These are phyloP conservation scores for Cotesia congregata DNA, from an alignment of 2,888 invertebrate genomes.

Conservation along the genomic window DNA sequence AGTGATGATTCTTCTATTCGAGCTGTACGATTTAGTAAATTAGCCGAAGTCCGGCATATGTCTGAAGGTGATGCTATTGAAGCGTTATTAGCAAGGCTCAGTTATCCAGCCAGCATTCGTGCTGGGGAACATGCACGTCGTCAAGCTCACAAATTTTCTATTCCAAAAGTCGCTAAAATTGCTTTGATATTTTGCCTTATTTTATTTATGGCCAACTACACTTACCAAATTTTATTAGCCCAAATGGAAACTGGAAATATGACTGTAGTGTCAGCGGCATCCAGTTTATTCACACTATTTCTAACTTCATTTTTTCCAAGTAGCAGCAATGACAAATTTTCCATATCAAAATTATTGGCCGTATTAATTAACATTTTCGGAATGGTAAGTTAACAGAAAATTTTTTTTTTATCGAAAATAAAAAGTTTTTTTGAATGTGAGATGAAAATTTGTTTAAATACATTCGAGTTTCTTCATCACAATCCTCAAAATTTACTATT, in stretches of 20 bases:
- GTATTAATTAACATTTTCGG: slow-evolving; percentile 84
- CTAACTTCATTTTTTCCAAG: slow-evolving; percentile 91
- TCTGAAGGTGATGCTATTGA: slow-evolving; percentile 92
- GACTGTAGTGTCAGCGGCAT: slow-evolving; percentile 89
- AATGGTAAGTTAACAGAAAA: slow-evolving; percentile 73
- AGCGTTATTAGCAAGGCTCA: slow-evolving; percentile 90
- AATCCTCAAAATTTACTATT: no score
- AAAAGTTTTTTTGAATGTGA: background rate
- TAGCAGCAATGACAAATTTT: slow-evolving; percentile 84
- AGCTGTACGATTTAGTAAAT: slow-evolving; percentile 91
- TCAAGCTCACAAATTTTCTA: slow-evolving; percentile 82
- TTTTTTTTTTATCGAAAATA: background rate
- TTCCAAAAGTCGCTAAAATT: slow-evolving; percentile 84
- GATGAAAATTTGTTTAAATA: background rate
- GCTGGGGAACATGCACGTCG: slow-evolving; percentile 84
- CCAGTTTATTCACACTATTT: slow-evolving; percentile 90
- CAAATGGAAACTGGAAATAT: slow-evolving; percentile 89
- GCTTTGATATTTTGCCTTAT: slow-evolving; percentile 88
- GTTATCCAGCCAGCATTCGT: slow-evolving; percentile 92
- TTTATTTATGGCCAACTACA: slow-evolving; percentile 95
- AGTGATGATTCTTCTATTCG: slow-evolving; percentile 88
- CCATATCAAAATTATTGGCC: slow-evolving; percentile 86
- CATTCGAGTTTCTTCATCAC: no score
- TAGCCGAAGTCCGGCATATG: slow-evolving; percentile 91
- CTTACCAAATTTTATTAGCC: slow-evolving; percentile 89